Evolutionary conservation across 2,113 vertebrate genomes (phyloP).

Genomic region (Oophaga pumilio): DNA sequence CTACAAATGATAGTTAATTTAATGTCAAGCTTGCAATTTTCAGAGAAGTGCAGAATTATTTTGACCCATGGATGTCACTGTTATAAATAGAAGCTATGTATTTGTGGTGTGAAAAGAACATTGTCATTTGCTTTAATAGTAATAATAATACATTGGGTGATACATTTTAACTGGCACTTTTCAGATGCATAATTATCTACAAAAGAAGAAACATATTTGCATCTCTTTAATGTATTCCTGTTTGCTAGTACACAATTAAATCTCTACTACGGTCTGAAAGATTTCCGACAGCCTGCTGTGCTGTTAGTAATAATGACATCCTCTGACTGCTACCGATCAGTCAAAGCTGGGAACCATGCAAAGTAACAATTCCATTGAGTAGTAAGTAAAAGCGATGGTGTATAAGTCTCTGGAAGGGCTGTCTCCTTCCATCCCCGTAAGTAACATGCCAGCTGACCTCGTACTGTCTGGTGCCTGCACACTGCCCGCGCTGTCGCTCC

Average conservation of each 20-base stretch:
- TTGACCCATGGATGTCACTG: neutral
- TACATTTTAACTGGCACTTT: neutral
- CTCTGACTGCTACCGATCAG: conserved; percentile 28
- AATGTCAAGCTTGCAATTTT: neutral
- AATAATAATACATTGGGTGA: neutral
- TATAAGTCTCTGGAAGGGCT: neutral
- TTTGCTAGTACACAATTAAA: conserved; percentile 3
- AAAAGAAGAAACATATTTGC: neutral
- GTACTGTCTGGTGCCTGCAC: conserved; percentile 23
- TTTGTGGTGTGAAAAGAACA: neutral
- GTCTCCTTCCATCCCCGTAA: neutral
- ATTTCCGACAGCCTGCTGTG: neutral
- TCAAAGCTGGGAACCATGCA: neutral
- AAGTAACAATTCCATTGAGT: conserved; percentile 10
- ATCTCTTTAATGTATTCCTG: neutral
- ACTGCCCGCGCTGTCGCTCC: conserved; percentile 15
- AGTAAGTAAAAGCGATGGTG: conserved; percentile 30
- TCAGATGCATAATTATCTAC: neutral
- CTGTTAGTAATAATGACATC: neutral
- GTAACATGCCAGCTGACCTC: neutral
- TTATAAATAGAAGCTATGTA: neutral
- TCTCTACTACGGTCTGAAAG: conserved; percentile 21
- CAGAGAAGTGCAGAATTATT: neutral
- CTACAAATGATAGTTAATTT: neutral
- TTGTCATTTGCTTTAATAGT: neutral